Evolutionary conservation across 1,140 invertebrate genomes (phyloP), one percentile per base, ranked within the genome.

Genomic region (Nasonia giraulti): DNA sequence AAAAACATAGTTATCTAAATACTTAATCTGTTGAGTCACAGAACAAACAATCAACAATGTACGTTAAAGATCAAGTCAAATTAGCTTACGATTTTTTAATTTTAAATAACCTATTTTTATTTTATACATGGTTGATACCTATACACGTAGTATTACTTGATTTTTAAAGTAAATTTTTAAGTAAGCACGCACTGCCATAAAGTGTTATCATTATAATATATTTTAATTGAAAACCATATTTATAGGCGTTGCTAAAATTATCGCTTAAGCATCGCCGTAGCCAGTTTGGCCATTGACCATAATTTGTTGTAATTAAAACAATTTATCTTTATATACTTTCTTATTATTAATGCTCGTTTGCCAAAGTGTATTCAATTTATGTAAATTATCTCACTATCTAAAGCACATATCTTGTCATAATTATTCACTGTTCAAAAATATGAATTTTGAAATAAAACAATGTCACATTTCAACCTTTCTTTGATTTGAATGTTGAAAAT

Each of bases 351-450:
- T 77, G 84, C 84, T 82, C 80, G 47, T 85, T 82, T 85, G 62
- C 84, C 84, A 85, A 85, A 85, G 84, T 74, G 71, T 85, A 82
- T 78, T 85, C 44, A 82, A 82, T 85, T 85, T 84, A 85, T 85
- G 73, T 85, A 82, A 85, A 85, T 81, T 76, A 81, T 81, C 20
- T 77, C n/a, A 37, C 84, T 33, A 85, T 85, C 40, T 76, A 69
- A 76, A 76, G 62, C 79, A 81, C 69, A 66, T 80, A 74, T 55
- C 23, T 33, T 84, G 68, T 80, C 37, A 75, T 84, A 20, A 66
- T 84, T 80, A 80, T 84, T 69, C 23, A 47, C 44, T 74, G 44
- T 79, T 80, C 55, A 74, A 50, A 55, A 84, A 55, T 62, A 79
- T 37, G 4, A 74, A 82, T 76, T 76, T 68, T 76, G 8, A 76